Conservation (phyloP, 1,140 invertebrate genomes). For the Cydia pomonella region DNA sequence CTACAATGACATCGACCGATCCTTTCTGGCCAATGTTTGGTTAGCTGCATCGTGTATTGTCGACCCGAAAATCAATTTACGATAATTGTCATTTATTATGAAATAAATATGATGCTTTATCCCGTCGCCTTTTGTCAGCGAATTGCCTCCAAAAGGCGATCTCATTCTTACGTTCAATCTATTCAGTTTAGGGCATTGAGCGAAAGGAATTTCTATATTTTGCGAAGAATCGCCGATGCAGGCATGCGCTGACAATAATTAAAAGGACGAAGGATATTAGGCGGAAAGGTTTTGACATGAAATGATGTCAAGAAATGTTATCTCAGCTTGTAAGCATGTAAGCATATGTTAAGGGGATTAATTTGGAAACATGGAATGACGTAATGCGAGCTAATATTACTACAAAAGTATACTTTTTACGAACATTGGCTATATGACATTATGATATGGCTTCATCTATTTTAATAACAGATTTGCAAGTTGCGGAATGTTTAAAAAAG, state of each 20-base stretch:
- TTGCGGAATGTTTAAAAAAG: too few species aligned
- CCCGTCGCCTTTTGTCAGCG: slow-evolving; percentile 55
- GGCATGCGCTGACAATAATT: slow-evolving; percentile 68
- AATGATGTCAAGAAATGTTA: slow-evolving; percentile 69
- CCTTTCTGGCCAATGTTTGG: slow-evolving; percentile 78
- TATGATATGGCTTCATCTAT: neutral
- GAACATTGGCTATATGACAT: neutral
- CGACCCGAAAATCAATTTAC: slow-evolving; percentile 72
- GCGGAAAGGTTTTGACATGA: slow-evolving; percentile 60
- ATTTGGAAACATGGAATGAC: slow-evolving; percentile 38
- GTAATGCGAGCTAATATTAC: slow-evolving; percentile 29
- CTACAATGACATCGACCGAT: slow-evolving; percentile 54
- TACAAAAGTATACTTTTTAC: neutral
- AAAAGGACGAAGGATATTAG: slow-evolving; percentile 68
- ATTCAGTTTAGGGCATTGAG: slow-evolving; percentile 60
- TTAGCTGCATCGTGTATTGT: slow-evolving; percentile 73
- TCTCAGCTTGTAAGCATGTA: slow-evolving; percentile 70
- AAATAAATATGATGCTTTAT: slow-evolving; percentile 79
- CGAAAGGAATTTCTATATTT: slow-evolving; percentile 71
- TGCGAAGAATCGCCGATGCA: slow-evolving; percentile 61
- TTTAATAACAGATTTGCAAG: too few species aligned
- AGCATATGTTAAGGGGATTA: slow-evolving; percentile 63
- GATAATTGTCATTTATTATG: slow-evolving; percentile 81
- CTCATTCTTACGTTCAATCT: slow-evolving; percentile 43
- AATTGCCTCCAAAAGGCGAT: slow-evolving; percentile 57